Conservation (phyloP, 1,140 invertebrate species). For the Babylonia areolata region DNA sequence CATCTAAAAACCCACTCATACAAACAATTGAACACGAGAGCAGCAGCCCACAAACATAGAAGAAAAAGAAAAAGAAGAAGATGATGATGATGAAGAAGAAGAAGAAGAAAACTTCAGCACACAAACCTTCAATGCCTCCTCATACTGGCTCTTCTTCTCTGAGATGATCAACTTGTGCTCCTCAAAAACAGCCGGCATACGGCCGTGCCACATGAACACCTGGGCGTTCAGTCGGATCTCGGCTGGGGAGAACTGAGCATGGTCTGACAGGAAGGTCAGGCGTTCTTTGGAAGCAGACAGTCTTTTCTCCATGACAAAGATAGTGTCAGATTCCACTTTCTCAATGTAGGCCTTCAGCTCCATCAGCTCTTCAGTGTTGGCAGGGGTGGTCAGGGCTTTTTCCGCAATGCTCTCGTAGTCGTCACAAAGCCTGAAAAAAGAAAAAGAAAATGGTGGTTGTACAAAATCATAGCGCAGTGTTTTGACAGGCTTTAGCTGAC, state of each 20-base stretch:
- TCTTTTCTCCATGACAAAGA: constrained; percentile 85
- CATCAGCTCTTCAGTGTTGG: constrained; percentile 90
- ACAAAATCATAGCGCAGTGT: too few species aligned
- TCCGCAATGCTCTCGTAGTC: constrained; percentile 90
- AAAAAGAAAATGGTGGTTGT: too few species aligned
- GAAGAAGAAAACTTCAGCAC: too few species aligned
- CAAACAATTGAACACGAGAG: too few species aligned
- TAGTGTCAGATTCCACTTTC: constrained; percentile 84
- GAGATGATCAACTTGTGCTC: constrained; percentile 87
- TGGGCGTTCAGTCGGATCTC: constrained; percentile 87
- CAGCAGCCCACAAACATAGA: too few species aligned
- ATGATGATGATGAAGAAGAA: too few species aligned
- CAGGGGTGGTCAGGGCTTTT: constrained; percentile 86
- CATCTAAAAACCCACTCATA: too few species aligned
- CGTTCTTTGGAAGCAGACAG: constrained; percentile 80
- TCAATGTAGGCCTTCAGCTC: constrained; percentile 86
- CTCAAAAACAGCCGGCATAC: constrained; percentile 87
- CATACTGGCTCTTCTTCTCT: constrained; percentile 90
- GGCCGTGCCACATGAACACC: constrained; percentile 90
- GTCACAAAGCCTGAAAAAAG: constrained; percentile 83
- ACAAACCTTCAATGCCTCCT: constrained; percentile 84
- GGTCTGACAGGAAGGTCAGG: constrained; percentile 88
- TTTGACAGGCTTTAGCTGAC: too few species aligned
- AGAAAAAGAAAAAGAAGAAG: too few species aligned
- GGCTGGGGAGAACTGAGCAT: constrained; percentile 84